A percentile compares a stretch with the other conserved stretches of the same genome.
These are phyloP conservation scores for Turritopsis rubra DNA, from an alignment of 30 jellyfish, hydroid and myxozoan genomes.

Conservation along the genomic window DNA sequence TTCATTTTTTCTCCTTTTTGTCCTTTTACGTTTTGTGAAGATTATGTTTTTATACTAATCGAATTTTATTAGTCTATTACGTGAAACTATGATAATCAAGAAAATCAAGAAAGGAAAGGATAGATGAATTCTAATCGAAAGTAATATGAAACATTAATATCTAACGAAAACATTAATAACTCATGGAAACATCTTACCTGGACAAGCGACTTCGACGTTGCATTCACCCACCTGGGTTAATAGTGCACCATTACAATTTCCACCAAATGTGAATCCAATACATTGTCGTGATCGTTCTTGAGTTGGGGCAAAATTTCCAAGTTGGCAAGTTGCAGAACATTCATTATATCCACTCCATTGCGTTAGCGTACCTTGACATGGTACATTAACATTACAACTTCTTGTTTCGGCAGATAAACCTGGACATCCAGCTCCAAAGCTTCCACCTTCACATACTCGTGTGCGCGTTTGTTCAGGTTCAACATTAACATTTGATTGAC, in stretches of 20 bases:
- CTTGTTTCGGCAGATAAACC: not conserved
- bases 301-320: not conserved
- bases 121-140: no score
- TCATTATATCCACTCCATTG: conserved; percentile 3
- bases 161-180: no score
- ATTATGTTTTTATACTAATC: no score
- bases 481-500: conserved; percentile 22
- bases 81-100: no score
- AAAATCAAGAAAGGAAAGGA: not conserved
- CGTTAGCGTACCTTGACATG: conserved; percentile 22
- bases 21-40: no score
- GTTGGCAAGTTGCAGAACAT: conserved; percentile 15
- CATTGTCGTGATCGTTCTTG: not conserved
- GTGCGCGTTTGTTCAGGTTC: conserved; percentile 11
- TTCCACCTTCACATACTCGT: conserved; percentile 10
- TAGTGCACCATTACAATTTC: conserved; percentile 19
- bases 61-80: no score
- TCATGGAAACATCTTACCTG: not conserved
- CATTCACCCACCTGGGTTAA: not conserved
- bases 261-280: not conserved
- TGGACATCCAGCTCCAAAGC: conserved; percentile 7
- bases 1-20: no score
- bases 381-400: conserved; percentile 10
- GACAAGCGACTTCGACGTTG: conserved; percentile 19
- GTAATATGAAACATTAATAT: no score